Conservation (phyloP, 2,888 invertebrate genomes). For the Acronicta alni region DNA sequence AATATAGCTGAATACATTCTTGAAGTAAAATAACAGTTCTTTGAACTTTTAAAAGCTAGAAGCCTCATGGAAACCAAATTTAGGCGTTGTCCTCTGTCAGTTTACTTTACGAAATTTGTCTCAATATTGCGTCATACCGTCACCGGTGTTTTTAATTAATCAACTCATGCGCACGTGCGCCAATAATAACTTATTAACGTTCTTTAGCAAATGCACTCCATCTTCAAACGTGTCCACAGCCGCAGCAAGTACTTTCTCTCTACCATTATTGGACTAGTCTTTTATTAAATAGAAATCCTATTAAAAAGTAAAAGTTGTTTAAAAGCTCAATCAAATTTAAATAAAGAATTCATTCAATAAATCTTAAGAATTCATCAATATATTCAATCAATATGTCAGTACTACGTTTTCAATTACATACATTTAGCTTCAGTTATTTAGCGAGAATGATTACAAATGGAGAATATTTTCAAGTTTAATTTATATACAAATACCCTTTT, state of each 20-base stretch:
- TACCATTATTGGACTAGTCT: slow-evolving; percentile 2
- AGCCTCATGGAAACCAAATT: too few relatives aligned
- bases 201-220: slow-evolving; percentile 6
- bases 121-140: too few relatives aligned
- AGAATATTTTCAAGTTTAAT: slow-evolving; percentile 25
- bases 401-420: slow-evolving; percentile 1
- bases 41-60: too few relatives aligned
- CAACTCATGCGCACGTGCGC: not conserved
- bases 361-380: not conserved
- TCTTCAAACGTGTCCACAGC: not conserved
- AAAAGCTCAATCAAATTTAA: not conserved
- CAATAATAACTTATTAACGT: slow-evolving; percentile 6
- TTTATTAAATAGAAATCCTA: slow-evolving; percentile 28
- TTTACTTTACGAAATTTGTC: too few relatives aligned
- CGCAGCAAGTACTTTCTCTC: slow-evolving; percentile 35
- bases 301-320: slow-evolving; percentile 38
- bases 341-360: not conserved
- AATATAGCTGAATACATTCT: too few relatives aligned
- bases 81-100: too few relatives aligned
- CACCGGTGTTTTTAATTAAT: not conserved
- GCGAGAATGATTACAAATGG: slow-evolving; percentile 19
- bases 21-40: too few relatives aligned
- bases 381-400: too few relatives aligned
- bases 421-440: too few relatives aligned
- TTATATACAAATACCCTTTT: not conserved